Evolutionary conservation across 2,797 vertebrate genomes (phyloP), one percentile per base, ranked within the genome.

Genomic region (Enteromius thamalakanensis): DNA sequence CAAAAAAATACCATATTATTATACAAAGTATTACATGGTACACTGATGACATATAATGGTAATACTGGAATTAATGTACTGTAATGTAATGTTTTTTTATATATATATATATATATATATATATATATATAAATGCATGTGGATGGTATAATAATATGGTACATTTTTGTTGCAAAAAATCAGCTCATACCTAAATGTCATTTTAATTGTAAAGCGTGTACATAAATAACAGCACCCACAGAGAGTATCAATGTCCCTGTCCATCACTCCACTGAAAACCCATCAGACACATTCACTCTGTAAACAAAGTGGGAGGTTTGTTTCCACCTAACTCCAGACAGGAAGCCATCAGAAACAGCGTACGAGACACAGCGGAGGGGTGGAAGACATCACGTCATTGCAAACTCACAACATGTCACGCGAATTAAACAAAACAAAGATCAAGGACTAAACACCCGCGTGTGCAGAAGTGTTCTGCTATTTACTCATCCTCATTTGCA

Each of bases 391-490:
- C 58, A 71, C 70, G 58, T 58, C 81, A 79, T 76, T 72, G 42
- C 68, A 84, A 65, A 53, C 82, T 67, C 77, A 72, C 65, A 82
- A 78, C 11, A 49, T 47, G 60, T 55, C 58, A 69, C 21, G 55
- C 76, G 79, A 82, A 80, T 79, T 76, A 74, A 86, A 85, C 79
- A 85, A 74, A 84, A 85, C 64, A 71, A 64, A 80, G 67, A 83
- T 84, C 70, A 84, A 84, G 79, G 78, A 62, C 70, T 49, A 15
- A 58, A 79, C 76, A 77, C 26, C 32, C 77, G 17, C 12, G 37
- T 29, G 29, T 82, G 29, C 58, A 45, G 47, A 67, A 72, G 51
- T 40, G 67, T 45, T 37, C 23, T 10, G 80, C 82, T 80, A 70
- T 84, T 84, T 71, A 79, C 53, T 80, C 45, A 19, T 55, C 3